Base-by-base conservation (phyloP, 2,888 invertebrate species). In the Plusia festucae region DNA sequence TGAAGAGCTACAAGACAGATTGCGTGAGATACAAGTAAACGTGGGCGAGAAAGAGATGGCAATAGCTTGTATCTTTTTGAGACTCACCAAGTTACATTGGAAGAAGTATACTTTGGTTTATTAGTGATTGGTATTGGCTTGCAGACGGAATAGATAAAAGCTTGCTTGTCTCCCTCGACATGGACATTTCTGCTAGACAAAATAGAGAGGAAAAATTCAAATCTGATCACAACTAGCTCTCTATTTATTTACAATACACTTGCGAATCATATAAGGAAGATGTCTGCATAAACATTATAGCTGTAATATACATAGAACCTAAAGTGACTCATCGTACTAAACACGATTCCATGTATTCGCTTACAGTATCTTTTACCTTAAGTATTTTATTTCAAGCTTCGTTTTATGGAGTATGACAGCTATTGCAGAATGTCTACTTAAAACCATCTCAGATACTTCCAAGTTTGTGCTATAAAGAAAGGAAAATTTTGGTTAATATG, bases 311-410 rank as follows among this genome's bases (percentile, higher is more conserved):
- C 53, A 52, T 63, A 70, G 60, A 65, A 62, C 57, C 32, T 34
- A 58, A 54, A 55, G 24, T 85, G 85, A 85, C 58, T 85, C 86
- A 86, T 73, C 65, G 53, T 22, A 46, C 68, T 83, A 82, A 82
- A 85, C 83, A 86, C 83, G 83, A 76, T 76, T 75, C 70, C 65
- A 65, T 65, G 63, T 65, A 61, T 65, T 59, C 55, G 40, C 53
- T 51, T 55, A 53, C 24, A 59, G 30, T 4, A 68, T 60, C 49
- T 30, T 60, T 55, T 65, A 73, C 20, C 11, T 15, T 11, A 51
- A 22, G 20, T 46, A 46, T 27, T 7, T 7, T 9, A 18, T 8
- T 9, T 46, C 18, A 18, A n/a, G 46, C 18, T 46, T 16, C 8
- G 6, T 46, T 15, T 40, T 40, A 40, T 40, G 40, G n/a, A 8